Evolutionary conservation across 2,113 vertebrate genomes (phyloP), one percentile per base, ranked within the genome.

Genomic region (Salvelinus namaycush): DNA sequence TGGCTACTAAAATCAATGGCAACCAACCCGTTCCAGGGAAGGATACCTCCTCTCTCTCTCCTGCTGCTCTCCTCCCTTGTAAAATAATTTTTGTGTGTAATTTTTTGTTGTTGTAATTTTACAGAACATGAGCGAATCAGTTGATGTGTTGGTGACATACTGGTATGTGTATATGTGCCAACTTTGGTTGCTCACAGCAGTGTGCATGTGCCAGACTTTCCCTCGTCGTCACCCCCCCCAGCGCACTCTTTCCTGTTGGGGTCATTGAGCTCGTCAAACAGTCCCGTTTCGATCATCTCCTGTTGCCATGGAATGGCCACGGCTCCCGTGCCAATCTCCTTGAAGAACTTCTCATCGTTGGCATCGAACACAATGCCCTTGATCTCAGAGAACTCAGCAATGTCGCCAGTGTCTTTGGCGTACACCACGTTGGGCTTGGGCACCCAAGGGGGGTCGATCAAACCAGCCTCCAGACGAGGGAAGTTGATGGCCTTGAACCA

Each of bases 401-500:
- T 97, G 86, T 97, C 97, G 74, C 88, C 89, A 0, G 97, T 81
- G 84, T 98, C 96, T 89, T 96, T 97, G 85, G 96, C 96, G 76
- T 98, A 98, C 83, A 99, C 96, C 18, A 97, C 95, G 0, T 93
- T 95, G 76, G 97, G 95, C 82, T 97, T 96, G 83, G 97, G 97
- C 78, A 93, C 92, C 94, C 96, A 97, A 0, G 95, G 95, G 9
- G 96, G 95, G 0, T 94, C 90, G 6, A 96, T 59, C 34, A 97
- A 90, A 39, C 95, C 95, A 1, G 96, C 97, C 86, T 99, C 96
- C 87, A 98, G 91, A 75, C 95, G 92, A 39, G 95, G 90, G 79
- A 98, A 98, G 89, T 96, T 96, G 86, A 98, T 95, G 1, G 81
- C 82, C 85, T 96, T 96, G 91, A 98, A 97, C 94, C 96, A 98